phyloP scores from a whole-genome alignment of 2,113 vertebrate species.

The Cricetomys ansorgei region DNA sequence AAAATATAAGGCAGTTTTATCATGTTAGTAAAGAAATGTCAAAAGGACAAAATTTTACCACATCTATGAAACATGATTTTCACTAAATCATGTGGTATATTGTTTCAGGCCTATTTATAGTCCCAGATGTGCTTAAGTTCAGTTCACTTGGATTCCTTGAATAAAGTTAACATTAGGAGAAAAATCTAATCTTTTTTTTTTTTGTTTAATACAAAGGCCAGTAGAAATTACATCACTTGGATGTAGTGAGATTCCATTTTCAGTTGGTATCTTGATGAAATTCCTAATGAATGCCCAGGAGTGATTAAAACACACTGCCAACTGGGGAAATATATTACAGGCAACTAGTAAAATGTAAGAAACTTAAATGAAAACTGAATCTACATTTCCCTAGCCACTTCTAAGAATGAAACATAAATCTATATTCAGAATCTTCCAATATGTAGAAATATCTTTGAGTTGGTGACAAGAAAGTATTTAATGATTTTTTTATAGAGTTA shows the following conservation, averaged over 20 bases:
- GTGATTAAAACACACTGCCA: constrained; percentile 82
- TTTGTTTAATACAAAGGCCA: constrained; percentile 56
- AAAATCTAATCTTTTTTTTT: neutral
- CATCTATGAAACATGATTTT: constrained; percentile 16
- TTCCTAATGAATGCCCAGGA: constrained; percentile 80
- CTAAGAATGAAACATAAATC: neutral
- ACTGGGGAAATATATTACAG: constrained; percentile 78
- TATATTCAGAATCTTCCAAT: constrained; percentile 34
- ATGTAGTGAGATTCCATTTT: constrained; percentile 79
- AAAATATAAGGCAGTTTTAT: constrained; percentile 50
- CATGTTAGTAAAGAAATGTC: constrained; percentile 48
- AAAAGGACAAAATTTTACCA: constrained; percentile 55
- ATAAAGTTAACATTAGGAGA: constrained; percentile 60
- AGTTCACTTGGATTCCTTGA: constrained; percentile 59
- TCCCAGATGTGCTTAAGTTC: constrained; percentile 42
- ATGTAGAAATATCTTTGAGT: neutral
- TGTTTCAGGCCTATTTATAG: constrained; percentile 37
- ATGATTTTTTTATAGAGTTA: neutral
- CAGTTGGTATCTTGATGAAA: constrained; percentile 77
- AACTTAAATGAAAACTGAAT: constrained; percentile 82
- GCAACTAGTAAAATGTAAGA: constrained; percentile 86
- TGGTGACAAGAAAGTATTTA: neutral
- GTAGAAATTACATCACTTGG: constrained; percentile 74
- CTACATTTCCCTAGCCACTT: constrained; percentile 42
- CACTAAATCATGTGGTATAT: constrained; percentile 36